phyloP scores from a whole-genome alignment of 2,888 invertebrate species.

The Dinocampus coccinellae region DNA sequence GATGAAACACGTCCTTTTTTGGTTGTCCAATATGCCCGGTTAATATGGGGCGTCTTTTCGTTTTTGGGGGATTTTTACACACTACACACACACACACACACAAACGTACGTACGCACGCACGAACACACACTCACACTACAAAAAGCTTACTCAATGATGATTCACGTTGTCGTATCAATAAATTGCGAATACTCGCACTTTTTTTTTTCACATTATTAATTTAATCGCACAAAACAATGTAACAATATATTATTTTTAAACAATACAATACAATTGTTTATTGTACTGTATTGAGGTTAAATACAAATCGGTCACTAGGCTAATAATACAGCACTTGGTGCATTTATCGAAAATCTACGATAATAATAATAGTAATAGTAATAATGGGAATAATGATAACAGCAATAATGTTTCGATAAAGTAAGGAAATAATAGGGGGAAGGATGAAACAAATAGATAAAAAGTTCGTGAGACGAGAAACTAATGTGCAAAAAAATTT shows the following conservation, averaged over 20 bases:
- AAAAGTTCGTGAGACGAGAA: background rate
- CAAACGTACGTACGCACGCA: no score
- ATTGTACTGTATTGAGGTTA: background rate
- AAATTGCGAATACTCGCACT: conserved; percentile 55
- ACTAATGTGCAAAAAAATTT: conserved; percentile 12
- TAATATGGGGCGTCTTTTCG: background rate
- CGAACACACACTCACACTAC: background rate
- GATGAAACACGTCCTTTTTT: background rate
- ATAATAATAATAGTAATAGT: background rate
- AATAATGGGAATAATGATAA: background rate
- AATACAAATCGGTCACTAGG: conserved; percentile 9
- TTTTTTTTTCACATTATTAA: conserved; percentile 51
- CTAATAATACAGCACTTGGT: conserved; percentile 13
- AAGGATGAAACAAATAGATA: background rate
- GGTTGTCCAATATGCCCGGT: background rate
- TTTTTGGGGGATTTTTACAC: background rate
- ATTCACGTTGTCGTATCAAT: conserved; percentile 58
- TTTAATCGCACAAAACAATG: conserved; percentile 20
- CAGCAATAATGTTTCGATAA: no score
- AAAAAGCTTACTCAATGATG: conserved; percentile 45
- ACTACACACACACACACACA: background rate
- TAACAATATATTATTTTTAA: conserved; percentile 11
- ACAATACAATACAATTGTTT: conserved; percentile 1
- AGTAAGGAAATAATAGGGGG: background rate
- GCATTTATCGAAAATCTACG: background rate